These are phyloP conservation scores for Petrosia ficiformis DNA, from an alignment of 37 sponge, comb jelly and placozoan species.

Conservation along the genomic window DNA sequence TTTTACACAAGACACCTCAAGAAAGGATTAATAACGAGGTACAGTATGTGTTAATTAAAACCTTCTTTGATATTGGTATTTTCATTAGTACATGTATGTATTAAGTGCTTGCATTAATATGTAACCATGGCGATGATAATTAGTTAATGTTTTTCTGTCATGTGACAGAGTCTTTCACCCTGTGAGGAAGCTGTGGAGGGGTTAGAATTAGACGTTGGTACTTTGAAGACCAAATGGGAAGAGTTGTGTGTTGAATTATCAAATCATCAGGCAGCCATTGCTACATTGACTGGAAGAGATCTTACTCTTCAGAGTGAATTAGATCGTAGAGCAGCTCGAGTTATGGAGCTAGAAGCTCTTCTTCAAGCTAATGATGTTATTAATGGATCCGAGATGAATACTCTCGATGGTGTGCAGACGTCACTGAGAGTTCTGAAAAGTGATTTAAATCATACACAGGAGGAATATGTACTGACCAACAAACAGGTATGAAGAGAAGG, in stretches of 20 bases:
- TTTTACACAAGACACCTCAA: too few species aligned
- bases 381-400: background rate
- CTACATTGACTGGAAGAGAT: background rate
- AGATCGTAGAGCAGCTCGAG: background rate
- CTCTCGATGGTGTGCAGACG: background rate
- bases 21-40: too few species aligned
- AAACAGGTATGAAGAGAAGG: background rate
- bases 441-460: background rate
- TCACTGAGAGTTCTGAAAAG: background rate
- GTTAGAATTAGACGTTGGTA: background rate
- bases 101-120: too few species aligned
- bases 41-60: too few species aligned
- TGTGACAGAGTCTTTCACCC: too few species aligned
- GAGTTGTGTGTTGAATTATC: background rate
- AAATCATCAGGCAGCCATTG: background rate
- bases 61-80: too few species aligned
- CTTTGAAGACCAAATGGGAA: background rate
- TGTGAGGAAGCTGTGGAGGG: background rate
- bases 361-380: background rate
- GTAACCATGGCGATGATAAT: too few species aligned
- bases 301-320: background rate
- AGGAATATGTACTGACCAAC: background rate
- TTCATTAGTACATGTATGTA: too few species aligned
- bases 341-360: background rate
- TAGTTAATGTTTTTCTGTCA: too few species aligned